Evolutionary conservation across 2,797 vertebrate genomes (phyloP).

Genomic region (Sitta carolinensis): DNA sequence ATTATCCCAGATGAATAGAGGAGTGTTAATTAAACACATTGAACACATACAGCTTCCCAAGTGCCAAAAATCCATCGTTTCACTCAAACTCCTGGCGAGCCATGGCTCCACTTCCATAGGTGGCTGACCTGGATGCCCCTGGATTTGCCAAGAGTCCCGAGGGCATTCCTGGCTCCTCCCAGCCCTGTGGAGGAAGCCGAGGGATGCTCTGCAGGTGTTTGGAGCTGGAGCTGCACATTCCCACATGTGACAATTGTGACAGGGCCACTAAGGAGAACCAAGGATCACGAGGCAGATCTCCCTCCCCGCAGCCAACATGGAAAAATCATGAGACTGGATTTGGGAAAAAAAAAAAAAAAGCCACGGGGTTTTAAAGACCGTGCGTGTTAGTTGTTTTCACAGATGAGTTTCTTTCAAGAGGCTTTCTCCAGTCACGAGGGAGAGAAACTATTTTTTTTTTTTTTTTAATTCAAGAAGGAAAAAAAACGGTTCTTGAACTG

Average conservation of each 20-base stretch:
- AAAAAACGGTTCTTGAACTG: not conserved
- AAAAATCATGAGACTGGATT: conserved; percentile 47
- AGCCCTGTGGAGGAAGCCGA: not conserved
- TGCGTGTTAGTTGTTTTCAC: conserved; percentile 8
- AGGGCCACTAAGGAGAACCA: not conserved
- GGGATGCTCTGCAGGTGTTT: not conserved
- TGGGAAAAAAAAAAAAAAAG: conserved; percentile 3
- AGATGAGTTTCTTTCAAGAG: conserved; percentile 17
- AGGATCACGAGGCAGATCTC: conserved; percentile 37
- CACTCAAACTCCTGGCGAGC: not conserved
- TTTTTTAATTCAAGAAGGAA: not conserved
- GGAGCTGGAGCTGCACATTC: not conserved
- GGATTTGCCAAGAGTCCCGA: fast-evolving
- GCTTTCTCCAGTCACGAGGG: not conserved
- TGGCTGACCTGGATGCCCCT: not conserved
- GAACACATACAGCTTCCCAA: not conserved
- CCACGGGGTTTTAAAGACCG: not conserved
- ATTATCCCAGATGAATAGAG: not conserved
- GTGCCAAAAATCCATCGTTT: not conserved
- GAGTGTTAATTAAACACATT: not conserved
- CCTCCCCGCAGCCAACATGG: not conserved
- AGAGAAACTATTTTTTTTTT: not conserved
- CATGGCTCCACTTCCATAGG: not conserved
- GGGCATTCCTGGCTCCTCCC: not conserved
- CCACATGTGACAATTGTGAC: not conserved